phyloP scores from a whole-genome alignment of 2,888 invertebrate species.

The Tetragonula carbonaria region DNA sequence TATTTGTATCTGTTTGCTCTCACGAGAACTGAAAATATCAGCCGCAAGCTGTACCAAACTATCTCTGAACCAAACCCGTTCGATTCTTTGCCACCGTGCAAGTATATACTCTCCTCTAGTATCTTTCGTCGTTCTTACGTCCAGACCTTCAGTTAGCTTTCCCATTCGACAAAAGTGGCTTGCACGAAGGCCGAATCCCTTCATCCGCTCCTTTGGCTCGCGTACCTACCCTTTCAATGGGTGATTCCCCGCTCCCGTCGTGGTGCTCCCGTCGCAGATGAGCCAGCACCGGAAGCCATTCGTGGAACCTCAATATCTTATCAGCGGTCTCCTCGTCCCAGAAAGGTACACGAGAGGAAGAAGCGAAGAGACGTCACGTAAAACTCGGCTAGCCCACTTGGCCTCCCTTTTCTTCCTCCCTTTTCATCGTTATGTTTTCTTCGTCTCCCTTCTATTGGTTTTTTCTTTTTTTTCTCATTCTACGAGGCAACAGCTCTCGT shows the following conservation, averaged over 20 bases:
- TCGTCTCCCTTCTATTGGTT: too few relatives aligned
- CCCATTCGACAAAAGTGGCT: slow-evolving; percentile 38
- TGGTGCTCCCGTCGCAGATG: slow-evolving; percentile 43
- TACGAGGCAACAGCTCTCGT: neutral
- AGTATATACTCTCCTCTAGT: neutral
- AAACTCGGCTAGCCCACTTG: slow-evolving; percentile 45
- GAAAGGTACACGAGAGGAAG: slow-evolving; percentile 42
- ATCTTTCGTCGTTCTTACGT: slow-evolving; percentile 4
- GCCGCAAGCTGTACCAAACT: neutral
- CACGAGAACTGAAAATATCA: neutral
- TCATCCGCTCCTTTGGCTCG: slow-evolving; percentile 2
- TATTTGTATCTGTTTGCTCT: neutral
- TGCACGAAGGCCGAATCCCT: neutral
- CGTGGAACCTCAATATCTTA: slow-evolving; percentile 51
- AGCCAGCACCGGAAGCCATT: slow-evolving; percentile 47
- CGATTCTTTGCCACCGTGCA: neutral
- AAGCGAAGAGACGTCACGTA: slow-evolving; percentile 1
- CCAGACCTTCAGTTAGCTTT: slow-evolving; percentile 24
- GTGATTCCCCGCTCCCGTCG: neutral
- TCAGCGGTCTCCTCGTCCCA: slow-evolving; percentile 43
- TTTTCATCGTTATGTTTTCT: neutral
- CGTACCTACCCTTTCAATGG: slow-evolving; percentile 39
- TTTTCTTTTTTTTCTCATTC: neutral
- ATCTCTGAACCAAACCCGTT: neutral
- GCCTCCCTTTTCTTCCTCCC: neutral